Evolutionary conservation across 64 coral and sea anemone genomes (phyloP), one percentile per base, ranked within the genome.

Genomic region (Montipora sp.): DNA sequence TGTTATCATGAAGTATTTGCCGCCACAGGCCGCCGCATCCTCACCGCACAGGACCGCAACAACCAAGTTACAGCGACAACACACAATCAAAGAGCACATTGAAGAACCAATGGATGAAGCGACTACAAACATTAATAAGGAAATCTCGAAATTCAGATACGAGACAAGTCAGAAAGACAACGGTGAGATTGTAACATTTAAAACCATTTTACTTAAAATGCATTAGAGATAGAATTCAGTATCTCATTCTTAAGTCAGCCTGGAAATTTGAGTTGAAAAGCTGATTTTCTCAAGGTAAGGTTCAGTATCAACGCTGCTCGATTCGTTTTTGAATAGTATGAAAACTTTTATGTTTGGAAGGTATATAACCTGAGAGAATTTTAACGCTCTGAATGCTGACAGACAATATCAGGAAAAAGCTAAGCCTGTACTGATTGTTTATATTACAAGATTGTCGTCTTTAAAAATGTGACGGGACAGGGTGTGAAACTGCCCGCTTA

Each of bases 1-100:
- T 46, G 16, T 78, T 16, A 19, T 78, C 46, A 78, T 78, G 75
- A 78, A 78, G 44, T 78, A 78, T 13, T 14, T 78, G 49, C 75
- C 75, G 46, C 53, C 53, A 57, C 53, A 57, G 7, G 53, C 53
- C 53, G 36, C 36, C 1, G 27, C 12, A 14, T 66, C 73, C 9
- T 8, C 27, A 15, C 24, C 24, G 36, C 36, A 36, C 73, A 78
- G 75, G 7, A 46, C 53, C 53, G 53, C 47, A 19, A 16, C 44
- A 18, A 47, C 46, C 16, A 78, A 36, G 18, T 72, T 70, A 49
- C 82, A 51, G 1, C 19, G 65, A 72, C 5, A 12, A 21, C 48
- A 19, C 6, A 63, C 18, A 13, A 47, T 1, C 1, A 70, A 69
- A 47, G 44, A 85, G 2, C 44, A 71, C 4, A 49, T 71, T 67